Percentiles rank a stretch among this genome's conserved stretches.
Evolutionary conservation across 2,797 vertebrate species (phyloP).

Genomic region (Otolemur crassicaudatus): DNA sequence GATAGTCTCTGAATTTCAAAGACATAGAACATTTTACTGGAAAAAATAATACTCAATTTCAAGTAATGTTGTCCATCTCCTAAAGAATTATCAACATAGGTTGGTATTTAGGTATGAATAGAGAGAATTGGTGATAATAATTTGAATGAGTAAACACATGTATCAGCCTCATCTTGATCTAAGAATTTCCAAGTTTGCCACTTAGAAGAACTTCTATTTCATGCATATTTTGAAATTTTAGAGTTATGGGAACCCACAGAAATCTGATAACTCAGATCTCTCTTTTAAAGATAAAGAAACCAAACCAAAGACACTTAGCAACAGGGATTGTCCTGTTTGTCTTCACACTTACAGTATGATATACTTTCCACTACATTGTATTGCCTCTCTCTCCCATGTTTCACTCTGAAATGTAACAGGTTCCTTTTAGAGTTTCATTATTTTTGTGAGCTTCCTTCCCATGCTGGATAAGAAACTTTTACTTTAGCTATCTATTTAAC

Average conservation of each 20-base stretch:
- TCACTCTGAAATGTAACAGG: constrained; percentile 1
- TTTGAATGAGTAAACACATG: neutral
- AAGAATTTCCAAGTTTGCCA: neutral
- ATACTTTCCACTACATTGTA: neutral
- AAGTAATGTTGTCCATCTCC: neutral
- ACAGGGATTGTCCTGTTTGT: neutral
- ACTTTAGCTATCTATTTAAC: constrained; percentile 14
- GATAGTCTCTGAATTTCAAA: neutral
- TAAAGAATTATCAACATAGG: neutral
- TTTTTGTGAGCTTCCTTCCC: neutral
- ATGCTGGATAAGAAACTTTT: neutral
- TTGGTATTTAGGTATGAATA: neutral
- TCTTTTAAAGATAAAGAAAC: constrained; percentile 4
- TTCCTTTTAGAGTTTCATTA: neutral
- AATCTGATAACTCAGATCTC: neutral
- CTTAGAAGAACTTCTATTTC: neutral
- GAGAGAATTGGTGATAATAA: neutral
- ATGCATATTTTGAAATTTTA: neutral
- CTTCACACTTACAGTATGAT: neutral
- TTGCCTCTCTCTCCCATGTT: neutral
- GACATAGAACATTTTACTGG: neutral
- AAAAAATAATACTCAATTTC: neutral
- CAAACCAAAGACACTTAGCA: neutral
- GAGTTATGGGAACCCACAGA: neutral
- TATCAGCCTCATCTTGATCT: neutral